Evolutionary conservation across 2,797 vertebrate genomes (phyloP).

Genomic region (Margarornis squamiger): DNA sequence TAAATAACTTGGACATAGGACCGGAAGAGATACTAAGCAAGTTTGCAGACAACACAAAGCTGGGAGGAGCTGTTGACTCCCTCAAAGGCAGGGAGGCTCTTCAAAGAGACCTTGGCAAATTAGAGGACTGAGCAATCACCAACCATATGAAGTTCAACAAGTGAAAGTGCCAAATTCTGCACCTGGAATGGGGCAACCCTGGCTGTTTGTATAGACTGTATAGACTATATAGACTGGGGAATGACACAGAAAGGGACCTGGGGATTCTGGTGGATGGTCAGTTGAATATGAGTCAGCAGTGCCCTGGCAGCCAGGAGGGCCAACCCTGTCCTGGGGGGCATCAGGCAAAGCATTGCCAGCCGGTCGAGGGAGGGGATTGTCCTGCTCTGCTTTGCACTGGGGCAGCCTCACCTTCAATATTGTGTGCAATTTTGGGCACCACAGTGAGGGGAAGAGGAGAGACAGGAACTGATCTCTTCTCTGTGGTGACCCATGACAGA

Average conservation of each 20-base stretch:
- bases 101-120: neutral
- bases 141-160: neutral
- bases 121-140: neutral
- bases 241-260: neutral
- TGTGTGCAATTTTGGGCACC: neutral
- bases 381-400: neutral
- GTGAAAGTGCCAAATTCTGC: neutral
- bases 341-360: neutral
- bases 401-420: neutral
- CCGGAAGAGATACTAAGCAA: neutral
- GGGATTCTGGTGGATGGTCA: neutral
- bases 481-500: neutral
- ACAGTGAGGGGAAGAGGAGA: neutral
- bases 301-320: neutral
- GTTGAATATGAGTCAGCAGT: neutral
- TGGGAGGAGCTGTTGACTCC: neutral
- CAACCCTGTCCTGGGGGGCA: neutral
- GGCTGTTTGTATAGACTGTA: neutral
- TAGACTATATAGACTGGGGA: no score
- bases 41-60: neutral
- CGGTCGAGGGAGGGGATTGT: neutral
- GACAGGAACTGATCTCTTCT: neutral
- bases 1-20: neutral
- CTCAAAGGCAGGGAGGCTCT: neutral
- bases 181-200: neutral